Conservation (phyloP, 2,797 vertebrate genomes). For the Propithecus deckenii region DNA sequence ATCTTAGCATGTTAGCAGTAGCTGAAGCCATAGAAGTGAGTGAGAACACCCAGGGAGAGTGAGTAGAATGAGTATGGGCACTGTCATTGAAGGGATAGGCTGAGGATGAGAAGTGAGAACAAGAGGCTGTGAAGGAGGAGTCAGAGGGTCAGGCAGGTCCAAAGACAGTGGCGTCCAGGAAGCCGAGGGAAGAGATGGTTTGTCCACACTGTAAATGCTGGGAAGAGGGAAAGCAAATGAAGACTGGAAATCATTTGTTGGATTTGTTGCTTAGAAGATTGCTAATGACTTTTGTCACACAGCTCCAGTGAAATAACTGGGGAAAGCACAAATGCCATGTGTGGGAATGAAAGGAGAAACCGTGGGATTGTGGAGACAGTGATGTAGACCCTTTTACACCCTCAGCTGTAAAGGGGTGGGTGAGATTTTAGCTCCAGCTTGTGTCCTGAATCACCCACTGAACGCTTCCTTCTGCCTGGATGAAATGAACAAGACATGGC, state of each 20-base stretch:
- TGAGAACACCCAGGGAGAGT: not conserved
- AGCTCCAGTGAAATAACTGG: not conserved
- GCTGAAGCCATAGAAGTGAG: not conserved
- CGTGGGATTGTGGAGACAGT: not conserved
- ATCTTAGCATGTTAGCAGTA: not conserved
- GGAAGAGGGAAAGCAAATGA: not conserved
- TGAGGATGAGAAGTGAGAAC: not conserved
- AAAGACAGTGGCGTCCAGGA: not conserved
- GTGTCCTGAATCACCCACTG: not conserved
- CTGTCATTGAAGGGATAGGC: too few relatives aligned
- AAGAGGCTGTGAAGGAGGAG: not conserved
- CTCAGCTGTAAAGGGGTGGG: not conserved
- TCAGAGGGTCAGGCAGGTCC: too few relatives aligned
- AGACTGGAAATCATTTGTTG: not conserved
- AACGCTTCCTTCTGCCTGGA: not conserved
- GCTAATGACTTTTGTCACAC: not conserved
- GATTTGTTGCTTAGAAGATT: not conserved
- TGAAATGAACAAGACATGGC: not conserved
- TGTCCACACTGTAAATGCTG: not conserved
- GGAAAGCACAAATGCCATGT: not conserved
- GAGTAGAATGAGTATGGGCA: not conserved
- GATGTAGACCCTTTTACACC: not conserved
- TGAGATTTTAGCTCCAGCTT: not conserved
- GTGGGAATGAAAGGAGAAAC: not conserved
- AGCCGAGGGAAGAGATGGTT: not conserved